A percentile compares a stretch with the other conserved stretches of the same genome.
Conservation (phyloP, 1,140 invertebrate genomes). For the Sycophaga agraensis region DNA sequence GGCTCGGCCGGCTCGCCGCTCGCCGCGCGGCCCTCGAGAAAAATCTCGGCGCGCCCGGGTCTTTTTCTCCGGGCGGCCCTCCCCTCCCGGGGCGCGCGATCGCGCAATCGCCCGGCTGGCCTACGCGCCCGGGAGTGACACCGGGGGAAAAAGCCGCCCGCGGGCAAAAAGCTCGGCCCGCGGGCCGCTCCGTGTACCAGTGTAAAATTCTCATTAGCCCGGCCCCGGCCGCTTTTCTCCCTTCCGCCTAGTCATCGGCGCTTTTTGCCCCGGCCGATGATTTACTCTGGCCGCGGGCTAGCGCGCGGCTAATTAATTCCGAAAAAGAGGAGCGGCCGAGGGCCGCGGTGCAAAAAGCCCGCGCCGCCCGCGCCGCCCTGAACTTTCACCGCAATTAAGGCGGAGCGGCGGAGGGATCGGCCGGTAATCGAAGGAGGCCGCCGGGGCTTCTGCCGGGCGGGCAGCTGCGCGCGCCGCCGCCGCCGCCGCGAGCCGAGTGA, state of each 20-base stretch:
- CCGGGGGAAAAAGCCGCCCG: too few relatives aligned
- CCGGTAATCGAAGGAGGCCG: too few relatives aligned
- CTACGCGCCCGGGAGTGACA: too few relatives aligned
- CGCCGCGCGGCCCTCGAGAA: too few relatives aligned
- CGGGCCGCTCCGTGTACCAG: too few relatives aligned
- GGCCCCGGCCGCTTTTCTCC: not conserved
- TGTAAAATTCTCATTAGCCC: not conserved
- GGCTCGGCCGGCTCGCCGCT: too few relatives aligned
- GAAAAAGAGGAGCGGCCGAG: not conserved
- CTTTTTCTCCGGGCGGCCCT: too few relatives aligned
- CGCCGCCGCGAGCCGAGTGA: not conserved
- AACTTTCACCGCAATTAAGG: constrained; percentile 45
- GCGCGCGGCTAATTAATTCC: constrained; percentile 9
- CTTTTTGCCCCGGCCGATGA: constrained; percentile 1
- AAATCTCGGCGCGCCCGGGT: too few relatives aligned
- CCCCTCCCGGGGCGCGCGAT: too few relatives aligned
- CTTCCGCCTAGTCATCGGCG: not conserved
- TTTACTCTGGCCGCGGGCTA: not conserved
- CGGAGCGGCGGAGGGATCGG: too few relatives aligned
- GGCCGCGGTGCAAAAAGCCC: not conserved
- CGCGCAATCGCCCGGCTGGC: too few relatives aligned
- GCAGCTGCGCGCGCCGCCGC: constrained; percentile 6
- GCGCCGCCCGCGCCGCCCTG: constrained; percentile 1
- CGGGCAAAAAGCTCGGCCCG: too few relatives aligned
- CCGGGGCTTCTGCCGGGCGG: constrained; percentile 29